Conservation (phyloP, 2,113 vertebrate genomes). For the Chlorodrepanis virens region DNA sequence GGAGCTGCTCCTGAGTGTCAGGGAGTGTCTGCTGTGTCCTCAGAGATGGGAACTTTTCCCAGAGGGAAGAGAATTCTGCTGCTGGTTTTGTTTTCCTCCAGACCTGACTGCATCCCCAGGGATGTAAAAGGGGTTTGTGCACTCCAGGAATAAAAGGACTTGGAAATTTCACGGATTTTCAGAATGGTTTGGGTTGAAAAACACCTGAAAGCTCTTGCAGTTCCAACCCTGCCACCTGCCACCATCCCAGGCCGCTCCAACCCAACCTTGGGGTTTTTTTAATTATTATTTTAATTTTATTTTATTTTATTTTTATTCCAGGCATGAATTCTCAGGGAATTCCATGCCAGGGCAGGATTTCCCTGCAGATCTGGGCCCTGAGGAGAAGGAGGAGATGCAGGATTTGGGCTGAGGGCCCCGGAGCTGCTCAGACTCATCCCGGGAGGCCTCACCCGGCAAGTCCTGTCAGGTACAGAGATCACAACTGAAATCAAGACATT, state of each 20-base stretch:
- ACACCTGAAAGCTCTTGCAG: not conserved
- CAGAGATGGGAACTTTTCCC: not conserved
- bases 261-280: not conserved
- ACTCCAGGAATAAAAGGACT: accelerated
- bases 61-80: not conserved
- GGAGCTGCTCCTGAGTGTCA: not conserved
- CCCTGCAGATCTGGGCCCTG: not conserved
- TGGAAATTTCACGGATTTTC: not conserved
- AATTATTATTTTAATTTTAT: no score
- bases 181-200: not conserved
- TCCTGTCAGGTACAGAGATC: not conserved
- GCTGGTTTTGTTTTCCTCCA: not conserved
- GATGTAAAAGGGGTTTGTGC: not conserved
- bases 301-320: no score
- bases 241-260: not conserved
- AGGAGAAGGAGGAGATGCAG: accelerated
- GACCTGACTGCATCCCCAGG: accelerated
- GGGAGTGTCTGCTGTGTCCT: not conserved
- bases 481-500: not conserved
- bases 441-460: not conserved
- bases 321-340: not conserved
- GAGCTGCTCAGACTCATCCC: not conserved
- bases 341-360: not conserved
- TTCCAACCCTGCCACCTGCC: not conserved
- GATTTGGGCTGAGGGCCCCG: not conserved